Base-by-base conservation (phyloP, 2,888 invertebrate species). In the Tachina lurida region DNA sequence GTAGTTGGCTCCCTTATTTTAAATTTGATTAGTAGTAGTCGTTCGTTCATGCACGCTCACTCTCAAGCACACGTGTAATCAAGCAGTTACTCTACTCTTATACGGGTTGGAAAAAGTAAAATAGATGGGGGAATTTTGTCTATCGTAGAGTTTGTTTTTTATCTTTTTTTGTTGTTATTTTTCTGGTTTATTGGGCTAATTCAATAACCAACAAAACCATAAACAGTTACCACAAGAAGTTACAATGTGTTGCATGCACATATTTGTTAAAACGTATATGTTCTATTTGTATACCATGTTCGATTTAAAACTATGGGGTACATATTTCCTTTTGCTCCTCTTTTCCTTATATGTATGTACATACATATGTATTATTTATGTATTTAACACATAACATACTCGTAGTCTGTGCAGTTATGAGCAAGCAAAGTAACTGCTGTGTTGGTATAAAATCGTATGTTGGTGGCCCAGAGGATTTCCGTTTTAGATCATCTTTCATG, bases 111-210 rank as follows among this genome's bases (percentile, higher is more conserved):
- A 68, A 15, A 1, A 39, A 39, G 10, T 10, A 5, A 47, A 31
- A 49, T 9, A 39, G 17, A 9, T 62, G 39, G 52, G 19, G 19
- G 13, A 70, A 13, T 60, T 17, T 63, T 78, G 58, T 80, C 49
- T 43, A 62, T 43, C 17, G 52, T 62, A 45, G 47, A n/a, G 62
- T 58, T 15, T 3, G 22, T 73, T 10, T 45, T 17, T 47, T 22
- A 15, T 7, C 19, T 62, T 73, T n/a, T 39, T 12, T 65, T 88
- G 87, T 90, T 89, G 90, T 91, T 92, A 91, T 92, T 93, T 92
- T 93, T 92, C 92, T 92, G 92, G 91, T 92, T 92, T 92, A 92
- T 93, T 92, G 92, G 91, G 91, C 93, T 92, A 92, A 92, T 92
- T 92, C 92, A 93, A 92, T 92, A 92, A 92, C 91, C 91, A 89